These are phyloP conservation scores for Protonemura montana DNA, from an alignment of 2,888 invertebrate genomes.

Conservation along the genomic window DNA sequence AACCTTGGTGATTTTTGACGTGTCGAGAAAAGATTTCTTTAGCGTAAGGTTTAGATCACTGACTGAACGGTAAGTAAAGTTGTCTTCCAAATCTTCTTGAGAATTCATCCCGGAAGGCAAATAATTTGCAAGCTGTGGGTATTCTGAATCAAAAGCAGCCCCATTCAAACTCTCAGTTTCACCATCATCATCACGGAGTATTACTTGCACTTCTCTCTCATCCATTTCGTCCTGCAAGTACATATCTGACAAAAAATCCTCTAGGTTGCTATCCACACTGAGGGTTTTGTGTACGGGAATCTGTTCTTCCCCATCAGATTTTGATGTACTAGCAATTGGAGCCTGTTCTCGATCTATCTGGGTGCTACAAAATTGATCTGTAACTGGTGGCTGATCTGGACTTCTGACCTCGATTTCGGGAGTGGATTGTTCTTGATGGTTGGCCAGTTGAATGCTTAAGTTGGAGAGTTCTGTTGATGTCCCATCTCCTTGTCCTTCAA, in stretches of 20 bases:
- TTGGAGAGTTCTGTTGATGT: not conserved
- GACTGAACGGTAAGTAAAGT: not conserved
- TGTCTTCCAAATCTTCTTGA: not conserved
- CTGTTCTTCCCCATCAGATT: not conserved
- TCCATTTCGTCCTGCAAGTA: not conserved
- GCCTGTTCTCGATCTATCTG: not conserved
- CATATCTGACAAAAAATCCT: not conserved
- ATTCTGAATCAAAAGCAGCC: not conserved
- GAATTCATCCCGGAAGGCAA: not conserved
- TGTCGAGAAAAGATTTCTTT: not conserved
- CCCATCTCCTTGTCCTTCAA: constrained; percentile 15
- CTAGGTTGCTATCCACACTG: not conserved
- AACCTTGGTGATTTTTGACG: not conserved
- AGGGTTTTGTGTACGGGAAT: not conserved
- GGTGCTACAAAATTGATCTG: not conserved
- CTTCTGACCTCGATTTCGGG: not conserved
- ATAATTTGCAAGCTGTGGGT: not conserved
- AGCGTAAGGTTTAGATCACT: not conserved
- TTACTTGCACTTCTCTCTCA: not conserved
- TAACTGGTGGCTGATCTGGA: not conserved
- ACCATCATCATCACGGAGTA: not conserved
- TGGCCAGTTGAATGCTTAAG: not conserved
- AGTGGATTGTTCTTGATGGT: not conserved
- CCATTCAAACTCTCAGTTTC: not conserved
- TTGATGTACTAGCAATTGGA: not conserved